These are phyloP conservation scores for Gobio occitaniae DNA, from an alignment of 2,797 vertebrate genomes.

Conservation along the genomic window DNA sequence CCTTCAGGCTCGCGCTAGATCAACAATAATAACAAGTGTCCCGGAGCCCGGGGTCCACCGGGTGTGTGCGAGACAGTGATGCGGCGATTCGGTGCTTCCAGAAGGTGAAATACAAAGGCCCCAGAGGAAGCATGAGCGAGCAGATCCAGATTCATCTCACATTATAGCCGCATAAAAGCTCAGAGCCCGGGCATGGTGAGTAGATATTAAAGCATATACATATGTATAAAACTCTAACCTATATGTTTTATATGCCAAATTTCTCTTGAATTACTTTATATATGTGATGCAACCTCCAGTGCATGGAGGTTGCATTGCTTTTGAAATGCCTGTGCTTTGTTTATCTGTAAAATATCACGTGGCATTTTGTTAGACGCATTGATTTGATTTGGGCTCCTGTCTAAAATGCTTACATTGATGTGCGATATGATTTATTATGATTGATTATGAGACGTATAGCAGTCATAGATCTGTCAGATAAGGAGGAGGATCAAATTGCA, in stretches of 20 bases:
- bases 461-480: not conserved
- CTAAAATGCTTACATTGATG: not conserved
- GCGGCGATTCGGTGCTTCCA: constrained; percentile 30
- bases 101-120: constrained; percentile 37
- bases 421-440: not conserved
- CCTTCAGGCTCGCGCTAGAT: constrained; percentile 29
- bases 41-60: not conserved
- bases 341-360: not conserved
- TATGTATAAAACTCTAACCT: not conserved
- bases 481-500: not conserved
- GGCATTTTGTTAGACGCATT: not conserved
- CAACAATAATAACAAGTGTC: constrained; percentile 57
- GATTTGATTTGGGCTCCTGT: not conserved
- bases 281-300: no score
- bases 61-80: constrained; percentile 9
- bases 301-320: not conserved
- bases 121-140: constrained; percentile 68
- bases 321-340: not conserved
- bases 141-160: constrained; percentile 44
- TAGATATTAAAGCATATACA: constrained; percentile 2
- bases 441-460: not conserved
- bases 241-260: no score
- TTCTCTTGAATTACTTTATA: not conserved
- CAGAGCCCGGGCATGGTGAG: constrained; percentile 76
- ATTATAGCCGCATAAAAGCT: constrained; percentile 63